phyloP scores from a whole-genome alignment of 1,140 invertebrate species.

The Drosophila sechellia region DNA sequence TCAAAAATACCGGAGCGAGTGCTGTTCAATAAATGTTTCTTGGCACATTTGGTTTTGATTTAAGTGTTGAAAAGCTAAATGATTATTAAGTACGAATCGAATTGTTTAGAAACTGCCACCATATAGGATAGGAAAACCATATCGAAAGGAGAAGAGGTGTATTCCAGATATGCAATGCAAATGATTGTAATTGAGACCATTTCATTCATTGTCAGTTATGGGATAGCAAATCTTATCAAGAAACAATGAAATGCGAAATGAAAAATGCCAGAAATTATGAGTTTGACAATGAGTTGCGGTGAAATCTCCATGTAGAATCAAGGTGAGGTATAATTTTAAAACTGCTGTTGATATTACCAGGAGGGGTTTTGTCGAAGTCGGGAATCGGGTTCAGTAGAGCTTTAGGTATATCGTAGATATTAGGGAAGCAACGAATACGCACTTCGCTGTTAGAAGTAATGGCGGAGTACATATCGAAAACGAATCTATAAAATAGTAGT shows the following conservation, averaged over 20 bases:
- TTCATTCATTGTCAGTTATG: conserved; percentile 19
- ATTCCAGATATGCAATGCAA: conserved; percentile 7
- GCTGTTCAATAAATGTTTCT: conserved; percentile 46
- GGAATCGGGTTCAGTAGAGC: conserved; percentile 65
- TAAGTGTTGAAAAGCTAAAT: conserved; percentile 33
- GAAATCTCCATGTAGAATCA: conserved; percentile 1
- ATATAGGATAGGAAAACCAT: conserved; percentile 11
- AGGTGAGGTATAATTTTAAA: conserved; percentile 19
- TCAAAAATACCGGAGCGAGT: conserved; percentile 34
- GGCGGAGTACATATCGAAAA: conserved; percentile 67
- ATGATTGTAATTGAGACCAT: conserved; percentile 9
- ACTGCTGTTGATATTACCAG: conserved; percentile 57
- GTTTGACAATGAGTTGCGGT: conserved; percentile 6
- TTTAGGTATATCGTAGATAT: conserved; percentile 75
- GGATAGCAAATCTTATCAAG: conserved; percentile 21
- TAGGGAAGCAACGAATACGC: conserved; percentile 70
- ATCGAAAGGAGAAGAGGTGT: neutral
- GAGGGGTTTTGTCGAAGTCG: conserved; percentile 25
- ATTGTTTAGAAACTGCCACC: conserved; percentile 27
- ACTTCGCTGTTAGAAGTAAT: conserved; percentile 79
- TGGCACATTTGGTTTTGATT: conserved; percentile 64
- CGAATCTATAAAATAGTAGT: conserved; percentile 77
- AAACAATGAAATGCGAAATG: conserved; percentile 1
- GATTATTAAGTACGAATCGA: conserved; percentile 29
- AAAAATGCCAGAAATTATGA: conserved; percentile 2